Base-by-base conservation (phyloP, 2,113 vertebrate species). In the Athene cunicularia region DNA sequence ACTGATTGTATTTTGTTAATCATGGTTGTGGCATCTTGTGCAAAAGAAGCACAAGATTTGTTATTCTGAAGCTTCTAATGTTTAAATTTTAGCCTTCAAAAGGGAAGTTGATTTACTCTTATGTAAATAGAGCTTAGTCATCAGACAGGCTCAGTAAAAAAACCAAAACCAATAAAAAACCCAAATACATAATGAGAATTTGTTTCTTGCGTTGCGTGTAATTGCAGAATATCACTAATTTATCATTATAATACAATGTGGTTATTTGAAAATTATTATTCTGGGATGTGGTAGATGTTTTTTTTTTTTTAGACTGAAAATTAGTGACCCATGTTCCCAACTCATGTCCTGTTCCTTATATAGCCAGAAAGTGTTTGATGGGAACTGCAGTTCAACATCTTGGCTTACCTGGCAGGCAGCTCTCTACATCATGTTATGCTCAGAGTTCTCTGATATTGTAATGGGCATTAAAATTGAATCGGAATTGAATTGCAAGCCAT, bases 361-460 rank as follows among this genome's bases (percentile, higher is more conserved):
- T 0, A 74, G 64, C 32, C 23, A 30, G 74, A 5, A 66, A 28
- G 49, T 0, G 23, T 32, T 18, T 12, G 80, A 12, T 43, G 58
- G 58, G 28, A 56, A 8, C 3, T 21, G 50, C 63, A 33, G 83
- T 3, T 35, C 1, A 20, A 4, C 4, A 0, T 4, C 2, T 2
- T 9, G 67, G 19, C 23, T n/a, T 4, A 10, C 23, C 20, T 19
- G 64, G 88, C 37, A 19, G 55, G 74, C 77, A 71, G 81, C 8
- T 1, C 62, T 49, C 56, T 5, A 2, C 3, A 1, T 6, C 10
- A 0, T 1, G 10, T 32, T 5, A 0, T 5, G 23, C 33, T 80
- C 68, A 7, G 3, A 8, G 52, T 6, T 59, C 37, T 39, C 28
- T 6, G 8, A 7, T 7, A 45, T 2, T 41, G 22, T 4, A 8